Percentiles rank a stretch among this genome's conserved stretches.
phyloP scores from a whole-genome alignment of 2,797 vertebrate species.

The Nyctalus aviator region DNA sequence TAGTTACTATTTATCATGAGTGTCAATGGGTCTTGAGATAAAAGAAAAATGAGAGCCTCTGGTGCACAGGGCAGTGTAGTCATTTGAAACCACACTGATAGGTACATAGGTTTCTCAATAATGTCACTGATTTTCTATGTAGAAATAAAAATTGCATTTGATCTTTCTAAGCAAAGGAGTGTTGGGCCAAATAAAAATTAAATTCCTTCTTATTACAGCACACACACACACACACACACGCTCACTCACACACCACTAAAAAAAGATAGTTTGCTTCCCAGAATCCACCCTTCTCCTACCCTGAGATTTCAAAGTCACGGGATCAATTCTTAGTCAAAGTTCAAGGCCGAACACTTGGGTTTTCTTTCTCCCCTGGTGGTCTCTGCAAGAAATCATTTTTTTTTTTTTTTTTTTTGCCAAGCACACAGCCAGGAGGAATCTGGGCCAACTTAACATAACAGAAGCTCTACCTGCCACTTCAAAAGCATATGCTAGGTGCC shows the following conservation, averaged over 20 bases:
- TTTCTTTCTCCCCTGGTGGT: not conserved
- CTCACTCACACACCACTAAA: not conserved
- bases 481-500: not conserved
- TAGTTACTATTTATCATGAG: not conserved
- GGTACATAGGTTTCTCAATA: not conserved
- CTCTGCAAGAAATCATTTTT: not conserved
- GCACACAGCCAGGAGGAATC: not conserved
- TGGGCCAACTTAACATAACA: not conserved
- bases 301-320: not conserved
- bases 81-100: not conserved
- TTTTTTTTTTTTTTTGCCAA: not conserved
- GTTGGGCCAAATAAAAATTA: not conserved
- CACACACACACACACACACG: not conserved
- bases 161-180: not conserved
- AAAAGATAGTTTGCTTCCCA: not conserved
- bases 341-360: not conserved
- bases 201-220: not conserved
- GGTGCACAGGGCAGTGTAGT: not conserved
- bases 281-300: not conserved
- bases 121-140: not conserved
- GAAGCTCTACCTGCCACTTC: not conserved
- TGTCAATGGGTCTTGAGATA: not conserved
- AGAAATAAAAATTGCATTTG: conserved; percentile 37
- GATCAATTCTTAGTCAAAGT: not conserved
- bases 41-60: not conserved